phyloP scores from a whole-genome alignment of 2,113 vertebrate genomes.

The Platichthys stellatus region DNA sequence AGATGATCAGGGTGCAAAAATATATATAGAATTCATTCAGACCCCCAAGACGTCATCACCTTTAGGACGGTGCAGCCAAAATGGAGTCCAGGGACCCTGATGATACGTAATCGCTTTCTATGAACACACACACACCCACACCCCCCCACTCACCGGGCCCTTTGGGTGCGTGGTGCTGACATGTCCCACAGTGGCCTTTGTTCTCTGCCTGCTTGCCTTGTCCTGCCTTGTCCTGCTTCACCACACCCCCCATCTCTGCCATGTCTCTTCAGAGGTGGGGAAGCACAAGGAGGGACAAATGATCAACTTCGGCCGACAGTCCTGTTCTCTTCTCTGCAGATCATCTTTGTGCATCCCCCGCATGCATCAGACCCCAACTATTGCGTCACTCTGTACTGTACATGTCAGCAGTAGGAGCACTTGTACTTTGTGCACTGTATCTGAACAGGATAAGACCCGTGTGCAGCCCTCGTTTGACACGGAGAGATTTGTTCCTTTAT shows the following conservation, averaged over 20 bases:
- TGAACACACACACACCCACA: not conserved
- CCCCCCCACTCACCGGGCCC: conserved; percentile 70
- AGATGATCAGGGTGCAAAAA: too few species aligned
- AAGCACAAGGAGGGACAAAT: conserved; percentile 39
- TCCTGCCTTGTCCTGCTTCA: conserved; percentile 53
- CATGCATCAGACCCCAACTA: conserved; percentile 1
- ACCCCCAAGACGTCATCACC: too few species aligned
- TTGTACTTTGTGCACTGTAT: conserved; percentile 20
- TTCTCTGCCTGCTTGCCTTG: conserved; percentile 56
- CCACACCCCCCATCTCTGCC: conserved; percentile 59
- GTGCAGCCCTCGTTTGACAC: not conserved
- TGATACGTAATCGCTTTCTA: conserved; percentile 12
- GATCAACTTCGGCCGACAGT: conserved; percentile 39
- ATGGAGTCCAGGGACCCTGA: conserved; percentile 46
- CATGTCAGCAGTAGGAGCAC: not conserved
- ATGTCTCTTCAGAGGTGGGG: conserved; percentile 66
- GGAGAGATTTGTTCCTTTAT: conserved; percentile 1
- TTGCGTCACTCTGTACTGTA: conserved; percentile 16
- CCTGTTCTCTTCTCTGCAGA: conserved; percentile 3
- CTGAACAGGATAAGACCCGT: conserved; percentile 26
- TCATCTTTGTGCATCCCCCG: not conserved
- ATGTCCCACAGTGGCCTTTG: conserved; percentile 72
- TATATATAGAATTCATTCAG: too few species aligned
- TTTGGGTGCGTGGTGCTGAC: conserved; percentile 64
- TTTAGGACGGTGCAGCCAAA: not conserved